These are phyloP conservation scores for Trichonephila clavata DNA, from an alignment of 1,140 invertebrate species.

Conservation along the genomic window DNA sequence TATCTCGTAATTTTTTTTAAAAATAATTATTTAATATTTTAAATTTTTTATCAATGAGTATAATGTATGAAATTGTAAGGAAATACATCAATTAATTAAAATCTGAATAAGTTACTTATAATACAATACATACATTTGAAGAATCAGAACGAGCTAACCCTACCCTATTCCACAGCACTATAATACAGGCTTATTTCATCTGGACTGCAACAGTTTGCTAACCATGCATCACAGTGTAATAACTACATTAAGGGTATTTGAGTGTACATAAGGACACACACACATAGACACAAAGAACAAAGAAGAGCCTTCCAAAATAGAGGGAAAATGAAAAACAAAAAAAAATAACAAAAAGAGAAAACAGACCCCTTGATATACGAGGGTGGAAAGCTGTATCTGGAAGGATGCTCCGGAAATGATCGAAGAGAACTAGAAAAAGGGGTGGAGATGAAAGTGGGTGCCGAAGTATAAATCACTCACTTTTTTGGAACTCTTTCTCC, in stretches of 20 bases:
- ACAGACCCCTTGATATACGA: not conserved
- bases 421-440: not conserved
- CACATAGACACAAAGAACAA: not conserved
- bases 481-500: not conserved
- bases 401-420: not conserved
- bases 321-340: not conserved
- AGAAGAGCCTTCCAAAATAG: not conserved
- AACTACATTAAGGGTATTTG: not conserved
- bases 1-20: too few relatives aligned
- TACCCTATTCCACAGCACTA: not conserved
- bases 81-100: too few relatives aligned
- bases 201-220: not conserved
- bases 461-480: slow-evolving; percentile 5
- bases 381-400: not conserved
- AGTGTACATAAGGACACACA: not conserved
- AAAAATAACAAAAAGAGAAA: not conserved
- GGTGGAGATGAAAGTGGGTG: not conserved
- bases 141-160: not conserved
- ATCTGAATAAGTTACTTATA: too few relatives aligned
- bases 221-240: not conserved
- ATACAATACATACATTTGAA: too few relatives aligned
- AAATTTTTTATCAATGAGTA: too few relatives aligned
- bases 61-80: too few relatives aligned
- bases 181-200: not conserved
- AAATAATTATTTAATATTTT: too few relatives aligned